phyloP scores from a whole-genome alignment of 2,113 vertebrate genomes.

The Litocranius walleri region DNA sequence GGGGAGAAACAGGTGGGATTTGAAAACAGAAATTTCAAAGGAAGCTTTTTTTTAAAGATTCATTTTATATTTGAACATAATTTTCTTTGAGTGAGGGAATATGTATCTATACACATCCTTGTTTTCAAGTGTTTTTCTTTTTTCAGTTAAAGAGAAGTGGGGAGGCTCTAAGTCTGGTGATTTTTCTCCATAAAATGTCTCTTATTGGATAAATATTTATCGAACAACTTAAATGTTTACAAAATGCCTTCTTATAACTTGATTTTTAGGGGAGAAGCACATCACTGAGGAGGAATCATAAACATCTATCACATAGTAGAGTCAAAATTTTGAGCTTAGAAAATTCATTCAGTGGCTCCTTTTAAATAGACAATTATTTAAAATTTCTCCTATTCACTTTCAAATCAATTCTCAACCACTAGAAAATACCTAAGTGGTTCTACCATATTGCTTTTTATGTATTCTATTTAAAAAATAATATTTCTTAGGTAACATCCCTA shows the following conservation, averaged over 20 bases:
- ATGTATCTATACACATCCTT: not conserved
- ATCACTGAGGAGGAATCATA: not conserved
- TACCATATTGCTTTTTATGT: not conserved
- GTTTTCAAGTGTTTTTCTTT: not conserved
- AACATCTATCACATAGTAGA: not conserved
- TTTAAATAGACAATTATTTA: not conserved
- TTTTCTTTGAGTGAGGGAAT: not conserved
- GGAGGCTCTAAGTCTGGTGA: not conserved
- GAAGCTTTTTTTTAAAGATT: not conserved
- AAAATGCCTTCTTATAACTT: not conserved
- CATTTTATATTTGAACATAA: not conserved
- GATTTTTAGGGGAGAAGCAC: not conserved
- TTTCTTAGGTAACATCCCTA: not conserved
- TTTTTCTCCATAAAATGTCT: not conserved
- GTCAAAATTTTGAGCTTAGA: not conserved
- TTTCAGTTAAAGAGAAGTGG: not conserved
- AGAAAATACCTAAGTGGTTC: not conserved
- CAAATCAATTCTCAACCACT: not conserved
- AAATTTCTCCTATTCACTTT: not conserved
- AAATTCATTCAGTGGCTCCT: not conserved
- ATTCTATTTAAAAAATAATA: not conserved
- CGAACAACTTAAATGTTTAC: not conserved
- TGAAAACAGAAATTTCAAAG: not conserved
- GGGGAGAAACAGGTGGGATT: not conserved
- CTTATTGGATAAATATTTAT: not conserved